Evolutionary conservation across 2,797 vertebrate genomes (phyloP).

Genomic region (Pagetopsis macropterus): DNA sequence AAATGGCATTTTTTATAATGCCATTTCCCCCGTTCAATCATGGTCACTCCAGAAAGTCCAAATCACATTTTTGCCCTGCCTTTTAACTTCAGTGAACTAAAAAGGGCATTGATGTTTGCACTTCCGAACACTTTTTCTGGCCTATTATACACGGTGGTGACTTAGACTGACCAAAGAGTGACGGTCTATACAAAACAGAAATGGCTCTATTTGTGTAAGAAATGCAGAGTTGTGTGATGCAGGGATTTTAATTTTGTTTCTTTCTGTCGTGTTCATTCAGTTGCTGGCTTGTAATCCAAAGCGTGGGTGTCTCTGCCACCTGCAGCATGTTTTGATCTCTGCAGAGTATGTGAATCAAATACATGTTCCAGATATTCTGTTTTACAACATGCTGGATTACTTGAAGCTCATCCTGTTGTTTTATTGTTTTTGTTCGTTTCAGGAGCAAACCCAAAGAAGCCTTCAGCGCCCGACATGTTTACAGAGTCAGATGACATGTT

Average conservation of each 20-base stretch:
- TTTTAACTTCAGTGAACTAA: not conserved
- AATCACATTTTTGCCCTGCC: not conserved
- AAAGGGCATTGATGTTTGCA: not conserved
- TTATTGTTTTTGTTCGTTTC: constrained; percentile 56
- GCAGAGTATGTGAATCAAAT: constrained; percentile 81
- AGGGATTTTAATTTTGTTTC: constrained; percentile 71
- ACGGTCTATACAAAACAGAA: not conserved
- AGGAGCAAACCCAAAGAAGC: constrained; percentile 95
- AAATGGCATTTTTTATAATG: not conserved
- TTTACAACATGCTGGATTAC: constrained; percentile 46
- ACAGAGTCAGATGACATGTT: constrained; percentile 99
- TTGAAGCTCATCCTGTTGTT: constrained; percentile 18
- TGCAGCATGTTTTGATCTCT: constrained; percentile 82
- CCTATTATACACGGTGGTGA: not conserved
- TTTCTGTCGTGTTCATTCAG: constrained; percentile 83
- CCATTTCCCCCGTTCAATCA: not conserved
- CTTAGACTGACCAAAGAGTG: not conserved
- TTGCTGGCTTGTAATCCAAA: constrained; percentile 82
- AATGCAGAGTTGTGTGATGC: constrained; percentile 59
- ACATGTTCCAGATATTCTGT: constrained; percentile 74
- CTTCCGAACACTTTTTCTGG: constrained; percentile 12
- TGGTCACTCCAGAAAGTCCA: not conserved
- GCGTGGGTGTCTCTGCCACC: constrained; percentile 78
- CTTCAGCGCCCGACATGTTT: constrained; percentile 98
- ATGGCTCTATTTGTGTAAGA: constrained; percentile 43